These are phyloP conservation scores for Acronicta aceris DNA, from an alignment of 2,888 invertebrate genomes.

Conservation along the genomic window DNA sequence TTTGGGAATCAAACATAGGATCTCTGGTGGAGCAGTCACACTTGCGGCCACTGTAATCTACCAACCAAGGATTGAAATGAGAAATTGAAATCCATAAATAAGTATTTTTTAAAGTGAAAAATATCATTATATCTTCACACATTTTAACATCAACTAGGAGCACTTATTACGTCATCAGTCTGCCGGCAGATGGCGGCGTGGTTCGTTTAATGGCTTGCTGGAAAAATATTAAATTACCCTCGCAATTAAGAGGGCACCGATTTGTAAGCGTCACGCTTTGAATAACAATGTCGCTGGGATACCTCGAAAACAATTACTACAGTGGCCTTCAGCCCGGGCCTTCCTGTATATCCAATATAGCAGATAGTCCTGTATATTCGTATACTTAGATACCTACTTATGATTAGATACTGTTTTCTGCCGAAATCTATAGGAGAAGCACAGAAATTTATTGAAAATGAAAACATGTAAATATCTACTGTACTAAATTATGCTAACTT, in stretches of 20 bases:
- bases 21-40: too few relatives aligned
- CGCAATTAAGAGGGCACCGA: slow-evolving; percentile 55
- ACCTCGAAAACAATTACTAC: slow-evolving; percentile 44
- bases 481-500: too few relatives aligned
- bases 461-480: too few relatives aligned
- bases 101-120: neutral
- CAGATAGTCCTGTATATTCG: too few relatives aligned
- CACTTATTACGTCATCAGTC: slow-evolving; percentile 52
- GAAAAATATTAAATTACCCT: slow-evolving; percentile 63
- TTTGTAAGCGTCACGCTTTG: slow-evolving; percentile 51
- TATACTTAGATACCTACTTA: too few relatives aligned
- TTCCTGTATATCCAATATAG: neutral
- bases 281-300: slow-evolving; percentile 46
- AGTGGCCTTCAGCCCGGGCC: neutral
- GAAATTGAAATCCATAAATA: too few relatives aligned
- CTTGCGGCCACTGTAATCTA: fast-evolving
- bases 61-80: too few relatives aligned
- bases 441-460: too few relatives aligned
- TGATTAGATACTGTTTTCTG: too few relatives aligned
- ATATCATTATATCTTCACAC: neutral
- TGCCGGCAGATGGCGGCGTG: slow-evolving; percentile 44
- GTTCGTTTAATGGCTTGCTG: slow-evolving; percentile 42
- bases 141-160: slow-evolving; percentile 22
- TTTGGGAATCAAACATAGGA: too few relatives aligned
- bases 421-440: too few relatives aligned